Base-by-base conservation (phyloP, 2,113 vertebrate species). In the Thermophis baileyi region DNA sequence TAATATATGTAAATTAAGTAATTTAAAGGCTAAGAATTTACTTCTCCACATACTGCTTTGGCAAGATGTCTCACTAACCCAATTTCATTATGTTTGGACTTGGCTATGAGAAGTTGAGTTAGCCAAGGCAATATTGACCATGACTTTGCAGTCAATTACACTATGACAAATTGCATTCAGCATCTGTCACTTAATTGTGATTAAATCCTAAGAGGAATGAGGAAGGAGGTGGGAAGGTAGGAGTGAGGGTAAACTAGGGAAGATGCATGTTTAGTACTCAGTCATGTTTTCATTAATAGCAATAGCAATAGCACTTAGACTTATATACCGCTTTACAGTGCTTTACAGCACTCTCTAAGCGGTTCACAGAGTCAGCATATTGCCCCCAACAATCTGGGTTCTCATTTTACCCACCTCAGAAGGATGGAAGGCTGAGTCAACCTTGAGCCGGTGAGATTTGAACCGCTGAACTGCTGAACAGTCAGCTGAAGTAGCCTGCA, bases 111-210 rank as follows among this genome's bases (percentile, higher is more conserved):
- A 89, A 86, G 88, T 40, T 85, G 88, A 90, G 92, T 86, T 93
- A 93, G 92, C 89, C 74, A 93, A 85, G 89, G 89, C 81, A 93
- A 87, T 93, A 93, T 90, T 93, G 92, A 93, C 92, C 92, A 90
- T 93, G 89, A 93, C 81, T 93, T 93, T 90, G 92, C 74, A 93
- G 81, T 93, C 92, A 93, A 93, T 93, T 93, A 93, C 81, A 90
- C 89, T 51, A 90, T 89, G 74, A 93, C 92, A 93, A 93, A 93
- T 90, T 93, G 92, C 86, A 89, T 93, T 93, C 81, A 63, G 88
- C 89, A 90, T 90, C 89, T 90, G 89, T 93, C 92, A 90, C 92
- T 93, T 93, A 93, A 93, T 87, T 90, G 89, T 87, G 92, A 93
- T 93, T 90, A 93, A 93, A 90, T 47, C 91, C 81, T 87, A 90